Conservation (phyloP, 2,888 invertebrate genomes). For the Meteorus cinctellus region DNA sequence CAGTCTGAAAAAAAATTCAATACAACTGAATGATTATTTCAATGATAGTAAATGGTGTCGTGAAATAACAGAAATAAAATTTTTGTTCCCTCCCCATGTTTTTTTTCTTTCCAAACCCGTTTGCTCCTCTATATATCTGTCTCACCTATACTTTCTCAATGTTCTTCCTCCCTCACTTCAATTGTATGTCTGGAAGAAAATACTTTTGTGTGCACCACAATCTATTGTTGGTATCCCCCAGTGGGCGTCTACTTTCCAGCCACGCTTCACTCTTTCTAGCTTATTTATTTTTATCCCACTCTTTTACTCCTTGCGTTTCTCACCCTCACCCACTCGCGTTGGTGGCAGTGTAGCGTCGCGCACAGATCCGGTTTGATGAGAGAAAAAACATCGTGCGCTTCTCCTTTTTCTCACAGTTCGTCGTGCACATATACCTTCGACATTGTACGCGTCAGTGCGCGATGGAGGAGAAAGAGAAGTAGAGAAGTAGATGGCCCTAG, state of each 20-base stretch:
- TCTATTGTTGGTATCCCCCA: slow-evolving; percentile 50
- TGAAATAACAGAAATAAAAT: neutral
- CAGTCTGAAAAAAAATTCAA: slow-evolving; percentile 59
- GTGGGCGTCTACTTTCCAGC: slow-evolving; percentile 44
- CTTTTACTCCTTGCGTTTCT: neutral
- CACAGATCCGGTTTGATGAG: slow-evolving; percentile 31
- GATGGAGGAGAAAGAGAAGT: slow-evolving; percentile 45
- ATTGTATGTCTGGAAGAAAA: slow-evolving; percentile 42
- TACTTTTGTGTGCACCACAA: slow-evolving; percentile 49
- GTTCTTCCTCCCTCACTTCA: neutral
- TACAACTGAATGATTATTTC: slow-evolving; percentile 41
- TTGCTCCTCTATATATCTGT: neutral
- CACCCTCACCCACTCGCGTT: neutral
- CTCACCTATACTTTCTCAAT: neutral
- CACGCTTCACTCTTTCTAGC: slow-evolving; percentile 46
- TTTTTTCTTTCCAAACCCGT: slow-evolving; percentile 37
- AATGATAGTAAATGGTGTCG: slow-evolving; percentile 8
- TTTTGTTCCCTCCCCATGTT: slow-evolving; percentile 33
- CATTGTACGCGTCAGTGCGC: slow-evolving; percentile 38
- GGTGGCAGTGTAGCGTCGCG: slow-evolving; percentile 41
- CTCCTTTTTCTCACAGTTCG: slow-evolving; percentile 42
- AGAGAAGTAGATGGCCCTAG: slow-evolving; percentile 57
- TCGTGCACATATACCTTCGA: slow-evolving; percentile 16
- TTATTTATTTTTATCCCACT: slow-evolving; percentile 58
- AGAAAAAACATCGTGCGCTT: slow-evolving; percentile 23